Evolutionary conservation across 1,140 invertebrate species (phyloP), one percentile per base, ranked within the genome.

Genomic region (Dreissena rostriformis): DNA sequence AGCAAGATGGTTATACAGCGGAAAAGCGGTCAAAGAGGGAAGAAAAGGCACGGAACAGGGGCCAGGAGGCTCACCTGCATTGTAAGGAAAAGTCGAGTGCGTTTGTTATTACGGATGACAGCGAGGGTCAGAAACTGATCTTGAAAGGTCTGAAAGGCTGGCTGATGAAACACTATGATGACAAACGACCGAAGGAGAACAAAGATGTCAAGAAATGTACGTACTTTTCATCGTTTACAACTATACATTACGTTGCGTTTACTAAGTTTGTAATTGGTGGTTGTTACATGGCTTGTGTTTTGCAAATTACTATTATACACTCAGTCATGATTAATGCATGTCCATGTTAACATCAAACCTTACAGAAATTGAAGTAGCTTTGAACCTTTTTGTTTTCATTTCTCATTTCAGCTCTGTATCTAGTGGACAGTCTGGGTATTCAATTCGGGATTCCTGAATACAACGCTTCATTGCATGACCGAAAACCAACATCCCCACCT

Each of bases 361-460:
- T n/a, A n/a, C n/a, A n/a, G 39, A 5, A 39, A 8, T 39, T 8
- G 39, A 39, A 39, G 39, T 39, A 39, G 39, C 39, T 39, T 39
- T 39, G 39, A 39, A 39, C 2, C 8, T 2, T 39, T 39, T 39
- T 2, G n/a, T n/a, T n/a, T 8, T n/a, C n/a, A n/a, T n/a, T 51
- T 29, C 52, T 51, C 39, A 26, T 80, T 80, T 51, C 71, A 82
- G 80, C 80, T 52, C n/a, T 75, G 29, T 82, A 82, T 53, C 29
- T 74, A 66, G 80, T 82, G 10, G 75, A 49, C 65, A 82, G 71
- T 73, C 72, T 82, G 1, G 80, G 80, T 8, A 82, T 82, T 26
- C 72, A 82, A 19, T 82, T 82, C 72, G 73, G 80, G 39, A 66
- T 82, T 26, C 80, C 80, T 4, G 80, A 75, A 26, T 82, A 82